phyloP scores from a whole-genome alignment of 2,888 invertebrate genomes.

The Cryptus armator region DNA sequence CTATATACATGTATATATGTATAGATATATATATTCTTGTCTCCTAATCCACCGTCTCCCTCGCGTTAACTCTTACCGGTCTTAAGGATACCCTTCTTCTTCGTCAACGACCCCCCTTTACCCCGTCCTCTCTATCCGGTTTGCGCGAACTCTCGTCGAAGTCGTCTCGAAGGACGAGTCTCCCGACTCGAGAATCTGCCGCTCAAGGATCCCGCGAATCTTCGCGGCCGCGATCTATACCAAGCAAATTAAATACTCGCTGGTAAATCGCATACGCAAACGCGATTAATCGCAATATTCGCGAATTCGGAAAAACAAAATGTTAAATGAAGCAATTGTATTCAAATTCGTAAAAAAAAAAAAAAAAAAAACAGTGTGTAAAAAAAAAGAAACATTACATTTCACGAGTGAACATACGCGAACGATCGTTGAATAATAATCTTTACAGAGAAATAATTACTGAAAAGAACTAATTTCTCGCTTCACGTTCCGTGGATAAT shows the following conservation, averaged over 20 bases:
- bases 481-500: conserved; percentile 30
- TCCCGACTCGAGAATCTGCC: conserved; percentile 15
- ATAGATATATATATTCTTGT: conserved; percentile 12
- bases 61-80: conserved; percentile 38
- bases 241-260: conserved; percentile 62
- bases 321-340: background rate
- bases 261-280: conserved; percentile 28
- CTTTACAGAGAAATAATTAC: conserved; percentile 13
- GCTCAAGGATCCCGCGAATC: background rate
- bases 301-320: conserved; percentile 9
- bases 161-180: conserved; percentile 32
- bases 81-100: conserved; percentile 37
- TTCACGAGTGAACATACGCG: background rate
- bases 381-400: too few relatives aligned
- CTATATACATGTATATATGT: background rate
- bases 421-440: conserved; percentile 9
- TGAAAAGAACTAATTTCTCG: conserved; percentile 4
- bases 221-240: conserved; percentile 47
- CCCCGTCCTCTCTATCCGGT: conserved; percentile 16
- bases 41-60: conserved; percentile 23
- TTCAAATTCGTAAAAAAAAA: conserved; percentile 1
- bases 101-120: conserved; percentile 14
- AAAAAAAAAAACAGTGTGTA: too few relatives aligned
- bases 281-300: conserved; percentile 69
- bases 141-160: conserved; percentile 34